Base-by-base conservation (phyloP, 2,888 invertebrate species). In the Zonitis immaculata region DNA sequence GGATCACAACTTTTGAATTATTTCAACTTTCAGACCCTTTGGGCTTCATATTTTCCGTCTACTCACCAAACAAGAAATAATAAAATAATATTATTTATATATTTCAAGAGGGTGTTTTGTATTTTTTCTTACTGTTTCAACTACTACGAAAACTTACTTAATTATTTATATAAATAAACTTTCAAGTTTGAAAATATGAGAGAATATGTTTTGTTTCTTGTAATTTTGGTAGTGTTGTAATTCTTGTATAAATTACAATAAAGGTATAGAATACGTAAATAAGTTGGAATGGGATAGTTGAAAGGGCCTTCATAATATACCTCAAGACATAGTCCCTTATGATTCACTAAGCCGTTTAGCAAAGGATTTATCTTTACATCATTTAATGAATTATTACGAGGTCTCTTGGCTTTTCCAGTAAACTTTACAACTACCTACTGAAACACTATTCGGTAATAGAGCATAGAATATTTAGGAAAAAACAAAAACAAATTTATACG, bases 261-360 rank as follows among this genome's bases (percentile, higher is more conserved):
- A 30, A 30, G n/a, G n/a, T n/a, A n/a, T n/a, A n/a, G n/a, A n/a
- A n/a, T n/a, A n/a, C 5, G 30, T 30, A 6, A 6, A n/a, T 22
- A 22, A 22, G 22, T 5, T 22, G 5, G 8, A 12, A n/a, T 12
- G 30, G n/a, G 30, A 30, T 30, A 30, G 30, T 30, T 30, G 30
- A 12, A 30, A 12, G n/a, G 3, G 12, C 1, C 30, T 30, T 12
- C n/a, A 30, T n/a, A n/a, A n/a, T 48, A 54, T 60, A 57, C 62
- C 59, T 60, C 58, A 62, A 58, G 32, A 32, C 14, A 60, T 49
- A 54, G 60, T 62, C 64, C 63, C 64, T 63, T 60, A 63, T 61
- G 61, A 62, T 59, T 57, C 57, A 63, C 65, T 65, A 65, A 65
- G 65, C 63, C 59, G 59, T 62, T 65, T 63, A 58, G 50, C 44